Percentiles rank a stretch among this genome's conserved stretches.
These are phyloP conservation scores for Lycaena phlaeas DNA, from an alignment of 2,888 invertebrate species.

Conservation along the genomic window DNA sequence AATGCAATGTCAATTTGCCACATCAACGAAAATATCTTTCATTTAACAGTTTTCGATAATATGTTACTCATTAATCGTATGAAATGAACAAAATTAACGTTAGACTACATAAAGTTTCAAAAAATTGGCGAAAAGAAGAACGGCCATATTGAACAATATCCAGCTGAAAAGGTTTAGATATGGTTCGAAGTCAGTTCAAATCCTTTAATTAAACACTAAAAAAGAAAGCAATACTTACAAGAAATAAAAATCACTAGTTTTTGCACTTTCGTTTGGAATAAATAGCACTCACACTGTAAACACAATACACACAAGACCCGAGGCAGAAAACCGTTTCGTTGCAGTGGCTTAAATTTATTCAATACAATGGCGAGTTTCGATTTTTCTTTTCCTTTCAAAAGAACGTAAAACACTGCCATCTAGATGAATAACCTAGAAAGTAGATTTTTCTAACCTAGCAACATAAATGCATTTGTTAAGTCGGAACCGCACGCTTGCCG, in stretches of 20 bases:
- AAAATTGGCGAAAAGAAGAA: slow-evolving; percentile 41
- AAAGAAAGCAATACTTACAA: slow-evolving; percentile 46
- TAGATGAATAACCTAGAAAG: slow-evolving; percentile 18
- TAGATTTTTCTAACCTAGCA: slow-evolving; percentile 9
- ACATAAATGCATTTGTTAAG: too few relatives aligned
- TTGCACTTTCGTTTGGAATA: slow-evolving; percentile 45
- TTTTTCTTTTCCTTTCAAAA: slow-evolving; percentile 36
- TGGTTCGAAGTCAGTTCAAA: slow-evolving; percentile 19
- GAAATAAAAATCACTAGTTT: slow-evolving; percentile 47
- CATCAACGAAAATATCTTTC: slow-evolving; percentile 41
- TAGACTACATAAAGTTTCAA: slow-evolving; percentile 9
- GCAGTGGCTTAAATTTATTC: slow-evolving; percentile 36
- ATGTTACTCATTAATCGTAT: background rate
- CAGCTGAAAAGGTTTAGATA: slow-evolving; percentile 31
- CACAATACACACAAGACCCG: slow-evolving; percentile 64
- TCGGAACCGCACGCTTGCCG: too few relatives aligned
- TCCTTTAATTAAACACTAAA: slow-evolving; percentile 16
- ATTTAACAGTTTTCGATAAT: background rate
- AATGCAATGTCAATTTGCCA: slow-evolving; percentile 64
- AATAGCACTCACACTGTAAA: slow-evolving; percentile 55
- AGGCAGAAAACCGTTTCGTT: slow-evolving; percentile 69
- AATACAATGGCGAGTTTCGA: slow-evolving; percentile 39
- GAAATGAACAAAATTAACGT: slow-evolving; percentile 8
- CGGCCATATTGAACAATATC: slow-evolving; percentile 66
- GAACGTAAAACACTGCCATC: slow-evolving; percentile 33